Conservation (phyloP, 2,888 invertebrate genomes). For the Agonopterix subpropinquella region DNA sequence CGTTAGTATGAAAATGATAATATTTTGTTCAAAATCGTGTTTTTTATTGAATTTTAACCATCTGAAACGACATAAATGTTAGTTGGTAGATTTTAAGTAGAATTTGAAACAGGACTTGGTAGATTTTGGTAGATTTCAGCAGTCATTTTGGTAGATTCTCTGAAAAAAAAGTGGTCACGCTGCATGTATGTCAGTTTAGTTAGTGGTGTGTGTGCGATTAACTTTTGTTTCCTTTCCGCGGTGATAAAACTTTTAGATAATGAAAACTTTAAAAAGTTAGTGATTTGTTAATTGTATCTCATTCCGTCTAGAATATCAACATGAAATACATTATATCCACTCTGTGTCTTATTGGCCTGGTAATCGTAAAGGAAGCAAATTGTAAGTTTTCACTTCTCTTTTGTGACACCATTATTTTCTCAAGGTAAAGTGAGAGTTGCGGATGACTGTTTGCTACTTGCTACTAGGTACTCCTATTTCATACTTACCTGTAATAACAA, state of each 20-base stretch:
- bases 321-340: constrained; percentile 38
- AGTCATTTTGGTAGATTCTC: no score
- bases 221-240: not conserved
- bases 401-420: constrained; percentile 25
- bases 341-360: constrained; percentile 27
- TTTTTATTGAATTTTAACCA: no score
- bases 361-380: constrained; percentile 37
- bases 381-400: constrained; percentile 46
- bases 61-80: no score
- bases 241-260: constrained; percentile 42
- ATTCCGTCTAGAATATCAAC: constrained; percentile 19
- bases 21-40: no score
- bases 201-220: not conserved
- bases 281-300: constrained; percentile 13
- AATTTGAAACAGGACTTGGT: no score
- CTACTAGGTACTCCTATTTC: not conserved
- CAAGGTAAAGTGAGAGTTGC: constrained; percentile 72
- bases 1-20: no score
- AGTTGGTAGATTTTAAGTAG: no score
- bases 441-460: not conserved
- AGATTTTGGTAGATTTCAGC: no score
- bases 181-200: no score
- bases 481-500: not conserved
- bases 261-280: constrained; percentile 34
- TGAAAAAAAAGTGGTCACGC: no score